Evolutionary conservation across 30 jellyfish, hydroid and myxozoan species (phyloP).

Genomic region (Turritopsis dohrnii): DNA sequence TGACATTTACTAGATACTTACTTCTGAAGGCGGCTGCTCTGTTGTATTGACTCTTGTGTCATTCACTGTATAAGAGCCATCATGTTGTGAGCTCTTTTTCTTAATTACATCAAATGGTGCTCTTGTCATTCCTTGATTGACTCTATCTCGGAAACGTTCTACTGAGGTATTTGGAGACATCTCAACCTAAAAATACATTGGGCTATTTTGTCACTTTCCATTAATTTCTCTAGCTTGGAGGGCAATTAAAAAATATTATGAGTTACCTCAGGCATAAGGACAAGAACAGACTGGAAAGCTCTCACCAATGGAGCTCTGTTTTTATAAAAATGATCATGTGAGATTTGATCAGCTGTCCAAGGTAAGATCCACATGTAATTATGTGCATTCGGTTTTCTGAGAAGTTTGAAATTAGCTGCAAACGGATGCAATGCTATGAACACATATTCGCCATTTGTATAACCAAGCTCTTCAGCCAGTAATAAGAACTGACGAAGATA

Average conservation of each 20-base stretch:
- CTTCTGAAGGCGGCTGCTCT: too few relatives aligned
- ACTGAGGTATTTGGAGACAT: too few relatives aligned
- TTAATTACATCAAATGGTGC: constrained; percentile 3
- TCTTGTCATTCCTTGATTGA: neutral
- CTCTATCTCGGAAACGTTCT: constrained; percentile 20
- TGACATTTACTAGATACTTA: too few relatives aligned
- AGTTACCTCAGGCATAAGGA: constrained; percentile 36
- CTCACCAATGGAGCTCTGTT: constrained; percentile 5
- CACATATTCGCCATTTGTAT: constrained; percentile 66
- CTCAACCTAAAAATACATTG: too few relatives aligned
- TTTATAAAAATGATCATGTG: neutral
- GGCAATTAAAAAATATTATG: neutral
- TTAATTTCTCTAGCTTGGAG: neutral
- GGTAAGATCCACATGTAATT: constrained; percentile 25
- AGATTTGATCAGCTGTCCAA: constrained; percentile 15
- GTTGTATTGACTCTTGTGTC: neutral
- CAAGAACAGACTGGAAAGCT: constrained; percentile 28
- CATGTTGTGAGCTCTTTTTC: neutral
- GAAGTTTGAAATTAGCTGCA: neutral
- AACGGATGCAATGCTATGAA: constrained; percentile 45
- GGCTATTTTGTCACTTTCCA: too few relatives aligned
- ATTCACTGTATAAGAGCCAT: neutral
- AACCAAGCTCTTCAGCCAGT: constrained; percentile 45
- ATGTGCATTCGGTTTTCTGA: neutral
- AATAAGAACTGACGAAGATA: constrained; percentile 32